Conservation (phyloP, 1,140 invertebrate species). For the Bombus turneri region DNA sequence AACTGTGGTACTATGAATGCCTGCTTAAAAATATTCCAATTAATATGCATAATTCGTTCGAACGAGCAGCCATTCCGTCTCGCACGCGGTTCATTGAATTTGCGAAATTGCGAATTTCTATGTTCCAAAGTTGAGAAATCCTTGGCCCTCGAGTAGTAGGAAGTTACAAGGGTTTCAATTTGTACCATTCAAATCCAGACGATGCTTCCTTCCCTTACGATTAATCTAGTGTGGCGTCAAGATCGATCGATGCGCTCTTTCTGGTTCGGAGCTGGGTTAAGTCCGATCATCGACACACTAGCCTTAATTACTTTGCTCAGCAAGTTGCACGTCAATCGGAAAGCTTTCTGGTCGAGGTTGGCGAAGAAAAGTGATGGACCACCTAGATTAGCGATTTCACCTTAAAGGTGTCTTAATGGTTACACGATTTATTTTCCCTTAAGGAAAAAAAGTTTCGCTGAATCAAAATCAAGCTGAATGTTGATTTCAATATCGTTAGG, state of each 20-base stretch:
- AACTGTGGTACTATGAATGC: no score
- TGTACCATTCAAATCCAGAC: slow-evolving; percentile 37
- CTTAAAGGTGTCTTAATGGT: slow-evolving; percentile 5
- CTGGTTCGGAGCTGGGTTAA: slow-evolving; percentile 9
- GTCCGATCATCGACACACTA: slow-evolving; percentile 40
- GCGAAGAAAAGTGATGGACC: neutral
- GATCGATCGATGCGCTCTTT: slow-evolving; percentile 27
- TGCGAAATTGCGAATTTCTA: slow-evolving; percentile 26
- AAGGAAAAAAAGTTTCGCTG: no score
- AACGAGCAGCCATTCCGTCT: no score
- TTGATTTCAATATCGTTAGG: no score
- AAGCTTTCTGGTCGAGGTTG: neutral
- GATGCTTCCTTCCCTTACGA: slow-evolving; percentile 25
- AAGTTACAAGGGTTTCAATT: slow-evolving; percentile 37
- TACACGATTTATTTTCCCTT: neutral
- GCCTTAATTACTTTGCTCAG: slow-evolving; percentile 28
- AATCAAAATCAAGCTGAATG: neutral
- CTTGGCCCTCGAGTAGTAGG: neutral
- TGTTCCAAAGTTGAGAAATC: neutral
- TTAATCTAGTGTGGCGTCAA: slow-evolving; percentile 23
- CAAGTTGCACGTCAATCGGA: slow-evolving; percentile 5
- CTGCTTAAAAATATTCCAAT: neutral
- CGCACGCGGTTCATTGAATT: slow-evolving; percentile 1
- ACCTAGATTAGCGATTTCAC: slow-evolving; percentile 14
- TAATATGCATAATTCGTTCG: neutral